These are phyloP conservation scores for Ethmia dodecea DNA, from an alignment of 2,888 invertebrate genomes.

Conservation along the genomic window DNA sequence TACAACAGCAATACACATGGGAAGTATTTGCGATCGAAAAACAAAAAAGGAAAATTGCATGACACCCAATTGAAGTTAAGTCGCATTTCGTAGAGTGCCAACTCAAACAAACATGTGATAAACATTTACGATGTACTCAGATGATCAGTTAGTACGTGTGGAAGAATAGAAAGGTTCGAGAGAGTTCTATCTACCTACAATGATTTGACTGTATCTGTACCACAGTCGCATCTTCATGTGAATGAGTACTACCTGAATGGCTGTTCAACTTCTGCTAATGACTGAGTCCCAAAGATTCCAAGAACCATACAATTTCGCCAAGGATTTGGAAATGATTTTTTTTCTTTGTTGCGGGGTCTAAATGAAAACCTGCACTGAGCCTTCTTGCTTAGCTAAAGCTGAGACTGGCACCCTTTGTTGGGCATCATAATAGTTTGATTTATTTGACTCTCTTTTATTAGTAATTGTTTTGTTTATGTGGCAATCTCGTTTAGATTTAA, in stretches of 20 bases:
- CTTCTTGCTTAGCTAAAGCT: too few species aligned
- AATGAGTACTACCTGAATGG: not conserved
- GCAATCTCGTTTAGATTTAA: too few species aligned
- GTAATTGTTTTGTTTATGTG: too few species aligned
- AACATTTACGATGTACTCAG: conserved; percentile 14
- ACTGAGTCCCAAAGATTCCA: not conserved
- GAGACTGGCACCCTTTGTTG: too few species aligned
- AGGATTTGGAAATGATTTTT: too few species aligned
- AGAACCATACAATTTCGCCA: not conserved
- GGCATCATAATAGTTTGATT: too few species aligned
- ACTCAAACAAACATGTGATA: conserved; percentile 22
- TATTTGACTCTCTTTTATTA: too few species aligned
- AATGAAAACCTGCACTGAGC: too few species aligned
- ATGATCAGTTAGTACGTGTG: conserved; percentile 21
- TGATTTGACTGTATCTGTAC: too few species aligned
- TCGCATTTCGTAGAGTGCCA: conserved; percentile 32
- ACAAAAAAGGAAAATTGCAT: conserved; percentile 12
- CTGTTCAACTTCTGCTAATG: not conserved
- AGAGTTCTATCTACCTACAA: conserved; percentile 29
- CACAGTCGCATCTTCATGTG: too few species aligned
- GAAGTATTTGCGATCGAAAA: conserved; percentile 18
- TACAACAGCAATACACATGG: conserved; percentile 26
- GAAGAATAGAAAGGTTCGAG: conserved; percentile 16
- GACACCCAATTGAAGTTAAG: conserved; percentile 22
- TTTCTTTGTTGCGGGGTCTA: too few species aligned